Percentiles rank a stretch among this genome's conserved stretches.
Conservation (phyloP, 2,113 vertebrate species). For the Anseranas semipalmata region DNA sequence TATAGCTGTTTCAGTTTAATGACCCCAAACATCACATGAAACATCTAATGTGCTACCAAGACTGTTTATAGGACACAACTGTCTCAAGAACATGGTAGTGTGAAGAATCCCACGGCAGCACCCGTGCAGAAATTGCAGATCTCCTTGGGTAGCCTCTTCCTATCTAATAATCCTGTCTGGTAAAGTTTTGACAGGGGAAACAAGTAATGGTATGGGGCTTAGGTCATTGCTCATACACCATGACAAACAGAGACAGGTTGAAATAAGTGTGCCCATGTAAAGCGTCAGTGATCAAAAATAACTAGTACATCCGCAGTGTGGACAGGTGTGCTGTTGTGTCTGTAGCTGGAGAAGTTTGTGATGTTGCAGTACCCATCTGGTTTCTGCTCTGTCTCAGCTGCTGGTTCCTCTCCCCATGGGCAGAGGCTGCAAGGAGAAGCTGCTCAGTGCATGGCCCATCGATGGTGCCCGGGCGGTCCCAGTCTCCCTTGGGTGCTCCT, state of each 20-base stretch:
- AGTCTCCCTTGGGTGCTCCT: neutral
- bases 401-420: neutral
- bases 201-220: neutral
- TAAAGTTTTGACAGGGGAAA: neutral
- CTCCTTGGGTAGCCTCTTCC: neutral
- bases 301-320: neutral
- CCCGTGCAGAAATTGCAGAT: neutral
- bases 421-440: neutral
- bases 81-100: slow-evolving; percentile 29
- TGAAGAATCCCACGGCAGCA: slow-evolving; percentile 47
- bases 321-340: neutral
- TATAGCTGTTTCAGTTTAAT: slow-evolving; percentile 51
- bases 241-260: neutral
- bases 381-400: neutral
- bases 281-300: neutral
- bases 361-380: neutral
- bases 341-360: neutral
- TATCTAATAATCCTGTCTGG: neutral
- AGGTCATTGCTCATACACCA: neutral
- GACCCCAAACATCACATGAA: slow-evolving; percentile 21
- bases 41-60: slow-evolving; percentile 48
- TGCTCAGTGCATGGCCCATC: neutral
- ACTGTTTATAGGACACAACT: slow-evolving; percentile 45
- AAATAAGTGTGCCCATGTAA: neutral
- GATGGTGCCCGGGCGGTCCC: neutral